phyloP scores from a whole-genome alignment of 2,113 vertebrate species.

The Phyllostomus discolor region DNA sequence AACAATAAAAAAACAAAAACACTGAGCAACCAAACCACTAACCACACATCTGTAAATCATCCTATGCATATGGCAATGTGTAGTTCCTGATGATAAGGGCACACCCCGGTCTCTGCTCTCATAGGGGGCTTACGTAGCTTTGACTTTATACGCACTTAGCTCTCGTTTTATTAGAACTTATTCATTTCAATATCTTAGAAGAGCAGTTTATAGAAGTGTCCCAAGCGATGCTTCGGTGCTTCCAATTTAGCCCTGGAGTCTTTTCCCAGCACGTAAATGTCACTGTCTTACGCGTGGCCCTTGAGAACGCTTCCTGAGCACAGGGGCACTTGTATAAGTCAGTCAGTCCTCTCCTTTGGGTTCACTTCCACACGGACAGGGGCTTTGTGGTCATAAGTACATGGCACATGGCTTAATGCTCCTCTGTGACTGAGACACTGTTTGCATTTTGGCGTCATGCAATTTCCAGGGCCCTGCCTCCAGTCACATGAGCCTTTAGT shows the following conservation, averaged over 20 bases:
- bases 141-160: not conserved
- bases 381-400: slow-evolving; percentile 31
- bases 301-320: slow-evolving; percentile 13
- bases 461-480: not conserved
- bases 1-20: not conserved
- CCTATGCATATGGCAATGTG: not conserved
- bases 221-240: not conserved
- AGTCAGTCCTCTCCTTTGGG: slow-evolving; percentile 12
- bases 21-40: not conserved
- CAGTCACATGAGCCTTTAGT: slow-evolving; percentile 51
- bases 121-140: not conserved
- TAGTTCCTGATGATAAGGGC: not conserved
- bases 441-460: slow-evolving; percentile 27
- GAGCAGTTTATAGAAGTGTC: not conserved
- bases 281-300: not conserved
- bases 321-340: not conserved
- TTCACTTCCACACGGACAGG: not conserved
- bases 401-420: slow-evolving; percentile 30
- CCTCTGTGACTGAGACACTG: not conserved
- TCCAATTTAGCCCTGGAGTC: slow-evolving; percentile 31
- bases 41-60: not conserved
- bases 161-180: not conserved
- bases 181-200: slow-evolving; percentile 9
- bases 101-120: not conserved
- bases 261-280: slow-evolving; percentile 27